Base-by-base conservation (phyloP, 2,888 invertebrate genomes). In the Resseliella maxima region DNA sequence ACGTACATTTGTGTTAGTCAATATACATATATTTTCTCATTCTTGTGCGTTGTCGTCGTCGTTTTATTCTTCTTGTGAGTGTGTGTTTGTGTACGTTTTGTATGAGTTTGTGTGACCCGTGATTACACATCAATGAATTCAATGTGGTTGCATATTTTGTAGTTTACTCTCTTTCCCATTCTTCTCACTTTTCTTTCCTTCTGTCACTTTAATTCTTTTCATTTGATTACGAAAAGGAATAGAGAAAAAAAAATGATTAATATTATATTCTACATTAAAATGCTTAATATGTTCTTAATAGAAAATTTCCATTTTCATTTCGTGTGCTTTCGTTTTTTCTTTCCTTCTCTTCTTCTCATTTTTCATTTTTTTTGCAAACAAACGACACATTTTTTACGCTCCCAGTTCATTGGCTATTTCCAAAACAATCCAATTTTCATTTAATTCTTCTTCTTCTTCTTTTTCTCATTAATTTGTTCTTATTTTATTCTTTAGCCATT, bases 61-160 rank as follows among this genome's bases (percentile, higher is more conserved):
- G 35, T 31, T 31, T 72, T 72, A 72, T 72, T 15, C 31, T 72
- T 15, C 31, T n/a, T 27, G 5, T 27, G n/a, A n/a, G 59, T 21
- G 21, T 50, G 12, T 50, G 18, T 2, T 12, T 3, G 59, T 72
- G 8, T 72, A 35, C 12, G 72, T 31, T 35, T 1, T 21, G 72
- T 72, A 59, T 72, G 12, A 15, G 72, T 72, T 31, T 72, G 72
- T 72, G 72, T 72, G 72, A 72, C 72, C 31, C 72, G 72, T 72
- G 72, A 72, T 72, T 72, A 72, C 72, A 72, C 72, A 72, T 72
- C 72, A 72, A 72, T 72, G 72, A 72, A 72, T 72, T 72, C 72
- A 72, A 72, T 72, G 72, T 72, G 72, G 72, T 72, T 72, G 72
- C 72, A 72, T 72, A 72, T 72, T 72, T 72, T 50, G 46, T 72